These are phyloP conservation scores for Hesperophylax magnus DNA, from an alignment of 1,140 invertebrate species.

Conservation along the genomic window DNA sequence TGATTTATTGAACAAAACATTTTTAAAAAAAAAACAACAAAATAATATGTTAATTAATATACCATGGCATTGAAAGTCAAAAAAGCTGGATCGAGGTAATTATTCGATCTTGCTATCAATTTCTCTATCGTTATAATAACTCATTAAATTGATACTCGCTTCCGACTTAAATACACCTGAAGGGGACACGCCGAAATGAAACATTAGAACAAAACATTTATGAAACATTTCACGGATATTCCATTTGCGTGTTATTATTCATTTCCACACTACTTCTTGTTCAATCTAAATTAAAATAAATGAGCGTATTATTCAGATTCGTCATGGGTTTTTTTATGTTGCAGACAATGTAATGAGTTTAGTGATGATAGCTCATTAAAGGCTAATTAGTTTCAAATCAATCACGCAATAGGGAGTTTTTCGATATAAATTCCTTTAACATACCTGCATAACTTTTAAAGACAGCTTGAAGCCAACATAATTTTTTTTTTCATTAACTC, in stretches of 20 bases:
- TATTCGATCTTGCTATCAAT: constrained; percentile 12
- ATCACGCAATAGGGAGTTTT: too few relatives aligned
- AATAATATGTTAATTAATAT: constrained; percentile 25
- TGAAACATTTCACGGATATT: not conserved
- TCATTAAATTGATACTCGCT: constrained; percentile 26
- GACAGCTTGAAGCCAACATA: too few relatives aligned
- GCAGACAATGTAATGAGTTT: too few relatives aligned
- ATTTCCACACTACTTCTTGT: not conserved
- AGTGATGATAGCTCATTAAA: too few relatives aligned
- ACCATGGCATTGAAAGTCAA: constrained; percentile 16
- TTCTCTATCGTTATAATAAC: constrained; percentile 21
- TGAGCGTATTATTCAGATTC: not conserved
- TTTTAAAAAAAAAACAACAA: not conserved
- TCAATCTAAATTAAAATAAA: too few relatives aligned
- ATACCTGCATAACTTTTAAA: too few relatives aligned
- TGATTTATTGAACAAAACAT: constrained; percentile 7
- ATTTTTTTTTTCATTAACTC: too few relatives aligned
- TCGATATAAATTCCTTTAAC: too few relatives aligned
- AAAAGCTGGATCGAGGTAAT: not conserved
- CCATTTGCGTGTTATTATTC: not conserved
- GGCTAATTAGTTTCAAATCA: too few relatives aligned
- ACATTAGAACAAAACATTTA: not conserved
- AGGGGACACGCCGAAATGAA: not conserved
- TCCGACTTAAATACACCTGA: not conserved
- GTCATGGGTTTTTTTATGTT: not conserved